These are phyloP conservation scores for Lampris megalopsis DNA, from an alignment of 2,113 vertebrate genomes.

Conservation along the genomic window DNA sequence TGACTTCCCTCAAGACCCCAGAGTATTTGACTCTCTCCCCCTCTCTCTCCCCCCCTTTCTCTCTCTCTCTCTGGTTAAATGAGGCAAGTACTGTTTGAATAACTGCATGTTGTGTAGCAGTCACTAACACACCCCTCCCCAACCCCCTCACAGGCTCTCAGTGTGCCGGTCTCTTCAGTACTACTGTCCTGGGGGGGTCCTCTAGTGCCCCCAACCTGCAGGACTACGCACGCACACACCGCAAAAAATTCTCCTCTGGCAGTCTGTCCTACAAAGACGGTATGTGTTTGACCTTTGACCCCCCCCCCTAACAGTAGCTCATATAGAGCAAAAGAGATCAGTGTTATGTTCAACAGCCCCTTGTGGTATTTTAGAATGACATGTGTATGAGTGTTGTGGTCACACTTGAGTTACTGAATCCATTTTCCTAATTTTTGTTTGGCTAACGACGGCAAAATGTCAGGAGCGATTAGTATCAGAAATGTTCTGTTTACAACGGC, in stretches of 20 bases:
- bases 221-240: constrained; percentile 98
- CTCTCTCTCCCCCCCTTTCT: constrained; percentile 3
- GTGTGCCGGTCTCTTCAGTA: constrained; percentile 99
- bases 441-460: too few relatives aligned
- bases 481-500: too few relatives aligned
- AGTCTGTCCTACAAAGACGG: constrained; percentile 98
- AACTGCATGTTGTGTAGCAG: constrained; percentile 82
- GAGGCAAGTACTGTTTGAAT: constrained; percentile 61
- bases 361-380: too few relatives aligned
- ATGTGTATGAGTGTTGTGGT: too few relatives aligned
- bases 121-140: constrained; percentile 86
- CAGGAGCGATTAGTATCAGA: too few relatives aligned
- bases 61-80: neutral
- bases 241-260: constrained; percentile 96
- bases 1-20: constrained; percentile 20
- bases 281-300: constrained; percentile 82
- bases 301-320: constrained; percentile 32
- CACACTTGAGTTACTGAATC: too few relatives aligned
- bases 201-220: constrained; percentile 99
- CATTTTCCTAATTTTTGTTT: too few relatives aligned
- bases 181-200: constrained; percentile 98
- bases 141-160: constrained; percentile 93
- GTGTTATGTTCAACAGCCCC: constrained; percentile 18
- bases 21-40: constrained; percentile 31
- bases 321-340: constrained; percentile 56